phyloP scores from a whole-genome alignment of 2,113 vertebrate species.

The Pelusios castaneus region DNA sequence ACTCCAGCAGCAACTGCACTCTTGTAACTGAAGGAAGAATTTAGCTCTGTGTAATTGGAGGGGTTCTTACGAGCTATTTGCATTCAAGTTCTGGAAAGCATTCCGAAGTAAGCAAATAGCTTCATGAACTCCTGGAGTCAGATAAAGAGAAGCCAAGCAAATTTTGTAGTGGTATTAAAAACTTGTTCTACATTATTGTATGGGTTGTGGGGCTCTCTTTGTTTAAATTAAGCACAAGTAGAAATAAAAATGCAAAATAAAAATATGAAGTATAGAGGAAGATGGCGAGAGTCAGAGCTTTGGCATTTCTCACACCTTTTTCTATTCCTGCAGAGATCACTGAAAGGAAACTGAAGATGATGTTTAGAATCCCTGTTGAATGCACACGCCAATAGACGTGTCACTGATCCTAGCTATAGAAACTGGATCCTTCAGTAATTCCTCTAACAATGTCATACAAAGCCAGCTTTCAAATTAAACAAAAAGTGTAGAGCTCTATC shows the following conservation, averaged over 20 bases:
- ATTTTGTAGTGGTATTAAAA: background rate
- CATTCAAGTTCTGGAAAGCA: fast-evolving
- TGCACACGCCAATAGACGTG: slow-evolving; percentile 54
- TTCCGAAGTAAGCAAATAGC: background rate
- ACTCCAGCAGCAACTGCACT: background rate
- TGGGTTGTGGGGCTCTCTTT: slow-evolving; percentile 15
- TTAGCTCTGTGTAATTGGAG: background rate
- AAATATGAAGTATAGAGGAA: slow-evolving; percentile 43
- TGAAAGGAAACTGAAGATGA: slow-evolving; percentile 45
- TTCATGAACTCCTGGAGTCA: too few relatives aligned
- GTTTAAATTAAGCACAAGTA: slow-evolving; percentile 57
- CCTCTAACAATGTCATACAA: background rate
- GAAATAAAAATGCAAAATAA: slow-evolving; percentile 48
- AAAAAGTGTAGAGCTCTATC: background rate
- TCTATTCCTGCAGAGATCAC: slow-evolving; percentile 34
- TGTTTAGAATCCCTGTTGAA: slow-evolving; percentile 29
- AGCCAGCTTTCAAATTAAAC: background rate
- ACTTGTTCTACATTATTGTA: background rate
- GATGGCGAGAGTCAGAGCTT: slow-evolving; percentile 34
- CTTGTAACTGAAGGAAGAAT: background rate
- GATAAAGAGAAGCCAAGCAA: background rate
- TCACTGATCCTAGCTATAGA: slow-evolving; percentile 23
- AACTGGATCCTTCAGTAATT: background rate
- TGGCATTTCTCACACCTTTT: slow-evolving; percentile 42
- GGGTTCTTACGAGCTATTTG: fast-evolving